Evolutionary conservation across 2,113 vertebrate genomes (phyloP).

Genomic region (Dipodomys ordii): DNA sequence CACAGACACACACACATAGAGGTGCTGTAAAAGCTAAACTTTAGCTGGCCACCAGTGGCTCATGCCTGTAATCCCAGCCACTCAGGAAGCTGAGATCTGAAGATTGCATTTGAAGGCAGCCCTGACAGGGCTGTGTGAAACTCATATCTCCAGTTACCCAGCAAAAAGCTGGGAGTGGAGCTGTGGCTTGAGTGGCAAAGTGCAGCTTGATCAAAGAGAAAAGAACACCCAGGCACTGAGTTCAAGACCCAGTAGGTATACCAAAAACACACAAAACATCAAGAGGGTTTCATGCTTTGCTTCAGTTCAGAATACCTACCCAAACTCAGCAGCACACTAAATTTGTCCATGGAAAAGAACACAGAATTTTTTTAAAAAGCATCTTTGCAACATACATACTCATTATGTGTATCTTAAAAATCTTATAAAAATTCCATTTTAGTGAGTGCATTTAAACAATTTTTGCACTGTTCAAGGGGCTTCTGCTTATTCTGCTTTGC

Average conservation of each 20-base stretch:
- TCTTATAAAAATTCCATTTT: conserved; percentile 28
- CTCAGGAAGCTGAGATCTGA: too few species aligned
- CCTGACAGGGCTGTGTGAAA: too few species aligned
- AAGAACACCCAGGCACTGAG: too few species aligned
- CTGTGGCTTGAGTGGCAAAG: too few species aligned
- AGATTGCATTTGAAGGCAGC: too few species aligned
- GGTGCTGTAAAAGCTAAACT: background rate
- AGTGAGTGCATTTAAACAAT: conserved; percentile 46
- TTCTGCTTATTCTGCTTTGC: conserved; percentile 54
- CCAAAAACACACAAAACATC: background rate
- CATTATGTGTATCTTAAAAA: conserved; percentile 37
- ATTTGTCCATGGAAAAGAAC: background rate
- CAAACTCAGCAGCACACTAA: background rate
- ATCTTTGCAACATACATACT: conserved; percentile 26
- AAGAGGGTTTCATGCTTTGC: background rate
- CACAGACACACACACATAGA: background rate
- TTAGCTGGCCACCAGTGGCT: too few species aligned
- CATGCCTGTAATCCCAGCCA: too few species aligned
- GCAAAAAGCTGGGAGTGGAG: too few species aligned
- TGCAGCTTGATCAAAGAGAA: too few species aligned
- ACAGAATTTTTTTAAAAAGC: background rate
- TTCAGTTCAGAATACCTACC: conserved; percentile 4
- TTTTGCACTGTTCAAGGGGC: background rate
- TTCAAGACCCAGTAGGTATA: too few species aligned
- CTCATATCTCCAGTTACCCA: too few species aligned